Evolutionary conservation across 2,797 vertebrate genomes (phyloP).

Genomic region (Glossophaga mutica): DNA sequence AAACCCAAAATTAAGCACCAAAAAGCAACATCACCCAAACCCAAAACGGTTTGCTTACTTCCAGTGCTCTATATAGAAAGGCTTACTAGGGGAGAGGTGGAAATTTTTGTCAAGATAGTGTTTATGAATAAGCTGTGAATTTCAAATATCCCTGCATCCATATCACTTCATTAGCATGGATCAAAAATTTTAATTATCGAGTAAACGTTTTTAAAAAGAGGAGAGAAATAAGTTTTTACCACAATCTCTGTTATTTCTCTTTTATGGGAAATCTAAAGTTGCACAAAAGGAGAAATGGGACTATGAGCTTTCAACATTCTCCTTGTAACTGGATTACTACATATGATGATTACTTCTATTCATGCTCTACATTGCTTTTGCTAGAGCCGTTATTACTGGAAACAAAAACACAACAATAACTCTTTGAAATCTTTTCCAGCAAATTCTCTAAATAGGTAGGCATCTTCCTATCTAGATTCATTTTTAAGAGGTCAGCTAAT

Average conservation of each 20-base stretch:
- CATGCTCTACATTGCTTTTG: slow-evolving; percentile 60
- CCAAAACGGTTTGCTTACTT: background rate
- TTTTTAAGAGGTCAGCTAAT: slow-evolving; percentile 38
- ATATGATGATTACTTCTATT: slow-evolving; percentile 73
- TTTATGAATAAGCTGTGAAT: slow-evolving; percentile 40
- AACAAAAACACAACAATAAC: slow-evolving; percentile 70
- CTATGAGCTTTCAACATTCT: slow-evolving; percentile 53
- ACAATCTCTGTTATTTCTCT: slow-evolving; percentile 41
- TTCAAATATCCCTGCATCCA: slow-evolving; percentile 9
- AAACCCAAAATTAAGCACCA: background rate
- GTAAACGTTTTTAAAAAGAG: slow-evolving; percentile 28
- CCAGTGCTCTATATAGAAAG: background rate
- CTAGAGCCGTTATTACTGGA: slow-evolving; percentile 62
- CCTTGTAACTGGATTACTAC: slow-evolving; percentile 60
- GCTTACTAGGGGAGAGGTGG: background rate
- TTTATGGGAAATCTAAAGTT: slow-evolving; percentile 64
- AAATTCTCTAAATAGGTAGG: slow-evolving; percentile 52
- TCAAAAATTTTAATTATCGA: slow-evolving; percentile 58
- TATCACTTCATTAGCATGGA: slow-evolving; percentile 40
- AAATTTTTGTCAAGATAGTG: background rate
- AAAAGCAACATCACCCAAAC: background rate
- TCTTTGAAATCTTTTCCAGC: slow-evolving; percentile 50
- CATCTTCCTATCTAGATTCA: slow-evolving; percentile 28
- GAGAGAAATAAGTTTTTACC: background rate
- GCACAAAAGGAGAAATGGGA: slow-evolving; percentile 42